Evolutionary conservation across 2,888 invertebrate species (phyloP), one percentile per base, ranked within the genome.

Genomic region (Rhagonycha lutea): DNA sequence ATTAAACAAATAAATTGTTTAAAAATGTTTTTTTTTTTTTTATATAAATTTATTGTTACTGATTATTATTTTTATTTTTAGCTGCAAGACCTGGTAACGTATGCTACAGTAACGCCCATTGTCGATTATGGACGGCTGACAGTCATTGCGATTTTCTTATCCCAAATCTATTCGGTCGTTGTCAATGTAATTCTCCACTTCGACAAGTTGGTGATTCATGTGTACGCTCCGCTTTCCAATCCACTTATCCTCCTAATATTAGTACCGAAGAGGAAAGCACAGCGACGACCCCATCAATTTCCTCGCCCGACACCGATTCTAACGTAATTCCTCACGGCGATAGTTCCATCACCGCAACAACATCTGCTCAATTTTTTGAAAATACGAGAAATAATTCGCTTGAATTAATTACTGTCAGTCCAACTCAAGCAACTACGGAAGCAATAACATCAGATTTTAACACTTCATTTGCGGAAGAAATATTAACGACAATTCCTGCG

Each of bases 91-190:
- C 95, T 32, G 95, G 96, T 74, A 94, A 95, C 82, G 95, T 96
- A 61, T 97, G 97, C 87, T 96, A 96, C 88, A 96, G 95, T 85
- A 95, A 96, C 86, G 94, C 94, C 77, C 97, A 97, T 86, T 97
- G 97, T 86, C 92, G 93, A 77, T 91, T 96, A 84, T 95, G 94
- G 91, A 95, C 95, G 82, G 91, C 91, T 78, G 93, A 94, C 85
- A 95, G 95, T 79, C 94, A 95, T 84, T 97, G 97, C 84, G 96
- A 96, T 87, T 97, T 95, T 86, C 91, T 96, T 70, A 96, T 97
- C 81, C 95, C 96, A 28, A 95, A 96, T 86, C 91, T 97, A 11
- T 96, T 96, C 85, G 97, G 97, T 68, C 92, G 95, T 84, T 97
- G 97, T 84, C 93, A 94, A 78, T 97, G 97, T 86, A 93, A 93